These are phyloP conservation scores for Malurus leucopterus DNA, from an alignment of 2,797 vertebrate genomes.

Conservation along the genomic window DNA sequence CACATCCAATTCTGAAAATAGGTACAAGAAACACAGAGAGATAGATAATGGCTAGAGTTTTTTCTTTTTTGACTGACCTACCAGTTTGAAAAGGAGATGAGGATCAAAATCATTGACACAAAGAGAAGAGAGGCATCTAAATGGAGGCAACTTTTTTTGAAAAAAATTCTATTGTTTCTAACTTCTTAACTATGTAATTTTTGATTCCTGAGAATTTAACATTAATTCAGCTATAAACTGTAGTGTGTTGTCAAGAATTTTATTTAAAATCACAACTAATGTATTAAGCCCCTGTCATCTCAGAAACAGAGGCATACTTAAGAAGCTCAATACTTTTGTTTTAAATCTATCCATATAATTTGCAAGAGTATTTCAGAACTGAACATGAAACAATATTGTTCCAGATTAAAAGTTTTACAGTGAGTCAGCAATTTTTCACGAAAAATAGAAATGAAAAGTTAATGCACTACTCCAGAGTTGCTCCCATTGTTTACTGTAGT, in stretches of 20 bases:
- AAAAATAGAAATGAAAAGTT: not conserved
- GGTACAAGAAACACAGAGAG: not conserved
- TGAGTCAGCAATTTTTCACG: not conserved
- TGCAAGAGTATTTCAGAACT: not conserved
- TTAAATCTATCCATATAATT: not conserved
- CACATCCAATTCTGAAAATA: not conserved
- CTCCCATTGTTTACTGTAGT: not conserved
- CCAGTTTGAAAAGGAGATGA: not conserved
- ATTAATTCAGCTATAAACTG: not conserved
- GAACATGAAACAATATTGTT: not conserved
- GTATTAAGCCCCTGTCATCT: not conserved
- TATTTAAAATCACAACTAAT: not conserved
- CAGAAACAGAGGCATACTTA: not conserved
- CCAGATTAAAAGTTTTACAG: not conserved
- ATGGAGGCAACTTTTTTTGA: not conserved
- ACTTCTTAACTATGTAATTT: not conserved
- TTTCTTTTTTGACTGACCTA: not conserved
- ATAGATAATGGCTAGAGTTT: not conserved
- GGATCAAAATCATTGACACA: not conserved
- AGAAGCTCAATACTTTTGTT: not conserved
- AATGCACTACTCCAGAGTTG: not conserved
- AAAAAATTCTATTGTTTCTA: not conserved
- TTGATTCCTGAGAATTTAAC: not conserved
- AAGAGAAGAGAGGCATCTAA: not conserved
- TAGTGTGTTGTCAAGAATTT: not conserved